phyloP scores from a whole-genome alignment of 2,888 invertebrate species.

The Mythimna ferrago region DNA sequence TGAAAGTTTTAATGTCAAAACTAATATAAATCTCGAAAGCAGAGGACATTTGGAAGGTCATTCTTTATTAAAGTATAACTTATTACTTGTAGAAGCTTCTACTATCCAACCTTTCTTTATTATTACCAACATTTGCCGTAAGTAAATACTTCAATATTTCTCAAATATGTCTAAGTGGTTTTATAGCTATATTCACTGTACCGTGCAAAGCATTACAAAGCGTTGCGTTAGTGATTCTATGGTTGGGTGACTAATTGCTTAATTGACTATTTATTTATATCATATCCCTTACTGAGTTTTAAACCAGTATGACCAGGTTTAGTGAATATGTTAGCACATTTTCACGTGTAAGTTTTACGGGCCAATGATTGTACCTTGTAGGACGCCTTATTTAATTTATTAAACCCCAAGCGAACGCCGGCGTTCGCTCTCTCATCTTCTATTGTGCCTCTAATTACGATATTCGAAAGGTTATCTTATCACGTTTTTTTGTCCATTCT shows the following conservation, averaged over 20 bases:
- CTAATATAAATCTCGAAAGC: neutral
- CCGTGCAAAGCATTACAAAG: conserved; percentile 47
- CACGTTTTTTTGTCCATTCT: too few species aligned
- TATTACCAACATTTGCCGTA: conserved; percentile 22
- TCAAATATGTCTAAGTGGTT: conserved; percentile 18
- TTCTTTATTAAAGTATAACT: conserved; percentile 27
- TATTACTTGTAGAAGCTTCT: conserved; percentile 11
- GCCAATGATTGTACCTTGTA: neutral
- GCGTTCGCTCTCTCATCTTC: too few species aligned
- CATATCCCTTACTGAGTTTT: conserved; percentile 16
- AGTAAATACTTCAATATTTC: conserved; percentile 19
- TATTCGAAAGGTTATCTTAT: too few species aligned
- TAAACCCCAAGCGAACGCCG: too few species aligned
- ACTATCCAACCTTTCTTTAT: conserved; percentile 1
- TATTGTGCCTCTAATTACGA: too few species aligned
- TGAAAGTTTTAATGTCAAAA: conserved; percentile 19
- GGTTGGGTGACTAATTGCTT: conserved; percentile 58
- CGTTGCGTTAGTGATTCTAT: conserved; percentile 56
- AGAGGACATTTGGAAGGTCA: conserved; percentile 9
- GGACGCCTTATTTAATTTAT: neutral
- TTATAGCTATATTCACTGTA: conserved; percentile 36
- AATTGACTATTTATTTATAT: conserved; percentile 55
- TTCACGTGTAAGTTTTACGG: neutral
- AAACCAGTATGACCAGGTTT: conserved; percentile 11
- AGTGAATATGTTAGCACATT: neutral